Evolutionary conservation across 1,140 invertebrate genomes (phyloP), one percentile per base, ranked within the genome.

Genomic region (Hycleus cichorii): DNA sequence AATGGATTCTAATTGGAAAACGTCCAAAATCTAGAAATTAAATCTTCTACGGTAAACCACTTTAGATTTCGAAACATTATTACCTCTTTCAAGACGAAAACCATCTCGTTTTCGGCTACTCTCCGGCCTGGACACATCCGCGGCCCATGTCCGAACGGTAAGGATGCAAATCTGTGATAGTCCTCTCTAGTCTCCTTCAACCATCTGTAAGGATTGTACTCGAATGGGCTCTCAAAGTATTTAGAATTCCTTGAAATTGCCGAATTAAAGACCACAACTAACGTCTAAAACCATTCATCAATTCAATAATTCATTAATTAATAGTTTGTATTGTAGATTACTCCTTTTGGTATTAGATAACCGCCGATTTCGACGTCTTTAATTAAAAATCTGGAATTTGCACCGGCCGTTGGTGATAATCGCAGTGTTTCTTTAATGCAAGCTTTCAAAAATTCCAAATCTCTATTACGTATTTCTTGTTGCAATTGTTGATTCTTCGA

Each of bases 61-160:
- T 47, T 24, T 47, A 44, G 2, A 44, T 38, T 12, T 32, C 27
- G 38, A 58, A 12, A 51, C 47, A 26, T 57, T 42, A 57, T 68
- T 64, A 79, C 80, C 71, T 76, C 76, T 25, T 73, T 71, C 39
- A 89, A 65, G 44, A 89, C 73, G 40, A 86, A 79, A 60, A 86
- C 80, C 59, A 91, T 77, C 73, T 91, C 88, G 18, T 84, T 81
- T 72, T 90, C 88, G 4, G 89, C 89, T 64, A 91, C 84, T 54
- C 88, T 74, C 56, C 84, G 79, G 8, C 89, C 89, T 11, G 90
- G 79, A 68, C 89, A 91, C 85, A 90, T 89, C 59, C 89, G 78
- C 32, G 85, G 77, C 0, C 89, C 89, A 72, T 85, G 88, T 12
- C 89, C 89, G 72, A 90, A 91, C 3, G 89, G 89, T 53, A 90